Percentiles rank a stretch among this genome's conserved stretches.
These are phyloP conservation scores for Chromobotia macracanthus DNA, from an alignment of 2,797 vertebrate genomes.

Conservation along the genomic window DNA sequence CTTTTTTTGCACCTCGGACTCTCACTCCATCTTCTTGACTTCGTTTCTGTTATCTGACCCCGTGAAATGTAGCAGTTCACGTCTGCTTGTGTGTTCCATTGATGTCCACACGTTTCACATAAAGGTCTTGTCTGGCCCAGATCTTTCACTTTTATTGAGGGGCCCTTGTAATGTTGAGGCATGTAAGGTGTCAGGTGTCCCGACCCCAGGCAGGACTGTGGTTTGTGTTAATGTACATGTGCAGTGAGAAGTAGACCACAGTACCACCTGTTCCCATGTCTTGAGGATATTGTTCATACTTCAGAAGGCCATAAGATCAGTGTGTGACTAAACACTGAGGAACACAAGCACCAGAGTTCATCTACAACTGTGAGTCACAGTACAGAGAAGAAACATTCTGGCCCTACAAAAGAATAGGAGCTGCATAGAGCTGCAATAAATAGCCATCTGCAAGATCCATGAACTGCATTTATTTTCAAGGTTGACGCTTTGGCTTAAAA, in stretches of 20 bases:
- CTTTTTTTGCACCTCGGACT: background rate
- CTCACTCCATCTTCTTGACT: background rate
- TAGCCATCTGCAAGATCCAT: conserved; percentile 26
- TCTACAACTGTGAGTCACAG: background rate
- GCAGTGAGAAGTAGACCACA: conserved; percentile 15
- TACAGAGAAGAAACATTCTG: background rate
- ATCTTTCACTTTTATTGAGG: background rate
- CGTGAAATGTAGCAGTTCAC: background rate
- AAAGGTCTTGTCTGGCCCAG: conserved; percentile 1
- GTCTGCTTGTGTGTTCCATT: background rate
- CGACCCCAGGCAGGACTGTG: background rate
- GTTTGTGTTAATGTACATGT: conserved; percentile 12
- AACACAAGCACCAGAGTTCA: background rate
- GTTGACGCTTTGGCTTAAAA: conserved; percentile 42
- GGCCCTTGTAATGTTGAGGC: conserved; percentile 2
- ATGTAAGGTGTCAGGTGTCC: background rate
- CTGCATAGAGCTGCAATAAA: background rate
- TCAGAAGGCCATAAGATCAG: background rate
- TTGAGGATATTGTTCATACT: conserved; percentile 19
- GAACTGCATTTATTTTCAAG: conserved; percentile 16
- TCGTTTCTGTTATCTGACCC: conserved; percentile 13
- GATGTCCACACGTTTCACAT: conserved; percentile 38
- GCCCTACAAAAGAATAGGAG: background rate
- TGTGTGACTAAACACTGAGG: background rate
- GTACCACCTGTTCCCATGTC: conserved; percentile 44